Percentiles rank a stretch among this genome's conserved stretches.
These are phyloP conservation scores for Dendrophyllia cribrosa DNA, from an alignment of 64 coral and sea anemone species.

Conservation along the genomic window DNA sequence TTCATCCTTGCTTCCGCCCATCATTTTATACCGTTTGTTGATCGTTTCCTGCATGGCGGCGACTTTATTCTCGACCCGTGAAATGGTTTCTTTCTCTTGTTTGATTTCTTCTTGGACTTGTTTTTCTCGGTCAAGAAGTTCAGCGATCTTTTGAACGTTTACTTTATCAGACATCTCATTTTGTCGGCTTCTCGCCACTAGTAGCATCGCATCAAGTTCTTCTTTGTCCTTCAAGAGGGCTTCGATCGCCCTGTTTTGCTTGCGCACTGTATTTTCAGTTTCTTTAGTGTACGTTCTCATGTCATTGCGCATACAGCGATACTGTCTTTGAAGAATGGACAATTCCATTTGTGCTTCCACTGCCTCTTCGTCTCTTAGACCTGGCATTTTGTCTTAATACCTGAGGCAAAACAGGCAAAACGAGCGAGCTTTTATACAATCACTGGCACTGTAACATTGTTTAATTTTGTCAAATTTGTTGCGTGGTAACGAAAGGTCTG, in stretches of 20 bases:
- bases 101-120: slow-evolving; percentile 59
- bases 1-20: slow-evolving; percentile 62
- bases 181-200: slow-evolving; percentile 62
- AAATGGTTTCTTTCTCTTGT: slow-evolving; percentile 51
- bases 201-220: slow-evolving; percentile 72
- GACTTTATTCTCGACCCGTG: slow-evolving; percentile 49
- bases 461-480: neutral
- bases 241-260: slow-evolving; percentile 82
- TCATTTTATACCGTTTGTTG: slow-evolving; percentile 56
- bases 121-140: slow-evolving; percentile 79
- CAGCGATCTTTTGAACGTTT: slow-evolving; percentile 72
- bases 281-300: slow-evolving; percentile 89
- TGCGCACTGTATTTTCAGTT: slow-evolving; percentile 86
- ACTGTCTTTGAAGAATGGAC: slow-evolving; percentile 75
- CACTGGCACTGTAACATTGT: neutral
- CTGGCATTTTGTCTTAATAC: slow-evolving; percentile 17
- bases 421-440: neutral
- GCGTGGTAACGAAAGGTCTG: slow-evolving; percentile 1
- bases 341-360: slow-evolving; percentile 88
- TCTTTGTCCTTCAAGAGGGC: slow-evolving; percentile 69
- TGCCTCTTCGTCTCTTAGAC: slow-evolving; percentile 84
- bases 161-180: slow-evolving; percentile 73
- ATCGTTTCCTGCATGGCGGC: slow-evolving; percentile 58
- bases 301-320: slow-evolving; percentile 90
- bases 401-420: neutral